Evolutionary conservation across 1,140 invertebrate genomes (phyloP).

Genomic region (Drosophila ohnishii): DNA sequence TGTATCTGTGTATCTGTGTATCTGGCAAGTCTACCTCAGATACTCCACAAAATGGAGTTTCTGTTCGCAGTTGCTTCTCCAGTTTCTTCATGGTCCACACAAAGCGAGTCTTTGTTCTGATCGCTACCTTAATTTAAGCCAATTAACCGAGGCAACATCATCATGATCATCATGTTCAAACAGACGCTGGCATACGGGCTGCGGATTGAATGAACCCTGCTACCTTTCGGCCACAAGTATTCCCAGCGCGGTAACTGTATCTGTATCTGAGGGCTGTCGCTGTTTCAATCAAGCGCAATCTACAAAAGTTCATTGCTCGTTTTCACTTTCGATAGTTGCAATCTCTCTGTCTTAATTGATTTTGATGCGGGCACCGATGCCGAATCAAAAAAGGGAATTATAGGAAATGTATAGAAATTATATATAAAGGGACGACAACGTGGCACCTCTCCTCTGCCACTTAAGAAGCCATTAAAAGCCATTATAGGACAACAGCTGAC

Average conservation of each 20-base stretch:
- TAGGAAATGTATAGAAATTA: neutral
- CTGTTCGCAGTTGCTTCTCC: neutral
- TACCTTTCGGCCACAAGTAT: conserved; percentile 28
- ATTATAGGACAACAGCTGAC: conserved; percentile 42
- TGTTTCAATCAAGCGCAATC: conserved; percentile 61
- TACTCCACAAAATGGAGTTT: conserved; percentile 72
- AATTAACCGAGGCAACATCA: conserved; percentile 76
- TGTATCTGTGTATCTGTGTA: too few species aligned
- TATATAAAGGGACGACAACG: neutral
- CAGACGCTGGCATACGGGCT: conserved; percentile 36
- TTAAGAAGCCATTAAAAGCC: conserved; percentile 68
- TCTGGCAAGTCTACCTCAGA: conserved; percentile 27
- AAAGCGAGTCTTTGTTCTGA: conserved; percentile 70
- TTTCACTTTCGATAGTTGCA: conserved; percentile 73
- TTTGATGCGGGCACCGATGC: conserved; percentile 52
- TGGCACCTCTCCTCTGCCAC: conserved; percentile 36
- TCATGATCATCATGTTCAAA: conserved; percentile 3
- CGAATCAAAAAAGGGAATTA: conserved; percentile 35
- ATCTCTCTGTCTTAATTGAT: conserved; percentile 58
- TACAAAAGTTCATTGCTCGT: conserved; percentile 75
- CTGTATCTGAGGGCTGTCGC: conserved; percentile 31
- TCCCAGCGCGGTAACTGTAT: conserved; percentile 14
- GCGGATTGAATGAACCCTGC: conserved; percentile 37
- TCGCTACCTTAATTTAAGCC: conserved; percentile 83
- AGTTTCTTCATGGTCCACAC: conserved; percentile 22